Evolutionary conservation across 2,888 invertebrate species (phyloP).

Genomic region (Coleophora deauratella): DNA sequence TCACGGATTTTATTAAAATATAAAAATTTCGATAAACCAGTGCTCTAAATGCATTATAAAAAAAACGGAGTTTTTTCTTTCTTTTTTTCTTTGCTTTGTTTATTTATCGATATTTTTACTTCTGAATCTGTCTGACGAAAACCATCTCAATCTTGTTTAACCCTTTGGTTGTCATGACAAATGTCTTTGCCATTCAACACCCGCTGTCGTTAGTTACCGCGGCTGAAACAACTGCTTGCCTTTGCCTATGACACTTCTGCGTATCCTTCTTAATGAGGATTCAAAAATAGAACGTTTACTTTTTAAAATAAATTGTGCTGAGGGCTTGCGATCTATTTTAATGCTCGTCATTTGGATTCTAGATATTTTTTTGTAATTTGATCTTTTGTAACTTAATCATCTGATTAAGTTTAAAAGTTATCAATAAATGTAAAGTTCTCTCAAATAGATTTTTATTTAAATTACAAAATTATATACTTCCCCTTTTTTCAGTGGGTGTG

Average conservation of each 20-base stretch:
- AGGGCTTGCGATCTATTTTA: constrained; percentile 7
- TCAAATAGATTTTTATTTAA: no score
- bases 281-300: constrained; percentile 37
- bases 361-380: constrained; percentile 9
- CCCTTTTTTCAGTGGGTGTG: no score
- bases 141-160: constrained; percentile 23
- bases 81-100: no score
- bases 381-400: constrained; percentile 3
- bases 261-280: constrained; percentile 45
- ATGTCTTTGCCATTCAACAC: constrained; percentile 60
- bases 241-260: constrained; percentile 24
- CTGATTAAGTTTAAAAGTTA: no score
- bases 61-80: no score
- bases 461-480: no score
- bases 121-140: constrained; percentile 19
- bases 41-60: no score
- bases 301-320: constrained; percentile 33
- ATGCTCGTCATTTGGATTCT: constrained; percentile 1
- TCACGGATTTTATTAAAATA: no score
- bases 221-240: constrained; percentile 20
- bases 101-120: background rate
- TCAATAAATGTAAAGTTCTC: no score
- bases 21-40: no score
- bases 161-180: constrained; percentile 52
- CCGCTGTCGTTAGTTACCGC: constrained; percentile 25